These are phyloP conservation scores for Eriocheir sinensis DNA, from an alignment of 1,140 invertebrate genomes.

Conservation along the genomic window DNA sequence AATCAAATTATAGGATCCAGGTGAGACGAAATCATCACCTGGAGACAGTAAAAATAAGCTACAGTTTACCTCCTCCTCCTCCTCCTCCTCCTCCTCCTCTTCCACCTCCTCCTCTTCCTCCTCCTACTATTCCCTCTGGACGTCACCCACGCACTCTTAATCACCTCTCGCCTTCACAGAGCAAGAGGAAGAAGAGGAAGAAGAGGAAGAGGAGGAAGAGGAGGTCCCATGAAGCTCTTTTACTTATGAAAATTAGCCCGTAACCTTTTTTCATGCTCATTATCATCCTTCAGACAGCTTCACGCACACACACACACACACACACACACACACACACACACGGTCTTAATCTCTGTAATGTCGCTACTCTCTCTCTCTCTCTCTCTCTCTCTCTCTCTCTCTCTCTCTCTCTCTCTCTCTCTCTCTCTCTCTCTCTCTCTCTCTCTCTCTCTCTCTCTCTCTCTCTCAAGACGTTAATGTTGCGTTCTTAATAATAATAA, in stretches of 20 bases:
- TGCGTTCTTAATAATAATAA: neutral
- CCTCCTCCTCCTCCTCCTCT: neutral
- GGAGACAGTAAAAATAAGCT: neutral
- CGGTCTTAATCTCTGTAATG: neutral
- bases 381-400: too few relatives aligned
- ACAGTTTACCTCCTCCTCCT: neutral
- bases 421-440: too few relatives aligned
- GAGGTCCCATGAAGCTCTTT: neutral
- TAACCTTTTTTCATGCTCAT: neutral
- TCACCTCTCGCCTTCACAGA: neutral
- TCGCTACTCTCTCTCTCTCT: too few relatives aligned
- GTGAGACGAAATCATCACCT: neutral
- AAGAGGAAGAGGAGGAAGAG: neutral
- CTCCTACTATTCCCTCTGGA: neutral
- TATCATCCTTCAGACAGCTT: neutral
- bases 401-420: too few relatives aligned
- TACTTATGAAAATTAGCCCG: neutral
- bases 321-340: neutral
- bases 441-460: too few relatives aligned
- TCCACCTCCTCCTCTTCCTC: neutral
- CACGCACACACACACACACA: neutral
- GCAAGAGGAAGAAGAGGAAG: slow-evolving; percentile 8
- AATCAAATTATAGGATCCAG: neutral
- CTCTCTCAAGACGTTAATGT: neutral
- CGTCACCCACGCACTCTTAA: neutral